phyloP scores from a whole-genome alignment of 2,113 vertebrate species.

The Redunca redunca region DNA sequence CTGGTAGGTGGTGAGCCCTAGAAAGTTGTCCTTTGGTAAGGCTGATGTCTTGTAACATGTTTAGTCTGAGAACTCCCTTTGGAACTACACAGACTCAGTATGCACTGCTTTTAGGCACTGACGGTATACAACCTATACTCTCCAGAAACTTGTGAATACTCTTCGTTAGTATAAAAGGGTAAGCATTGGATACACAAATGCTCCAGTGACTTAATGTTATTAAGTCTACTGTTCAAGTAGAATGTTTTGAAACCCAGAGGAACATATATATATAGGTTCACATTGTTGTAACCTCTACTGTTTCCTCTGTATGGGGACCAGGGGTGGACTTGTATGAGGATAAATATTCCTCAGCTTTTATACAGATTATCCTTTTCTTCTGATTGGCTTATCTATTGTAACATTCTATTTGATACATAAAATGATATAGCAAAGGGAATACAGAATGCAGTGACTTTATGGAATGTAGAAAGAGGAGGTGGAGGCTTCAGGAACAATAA shows the following conservation, averaged over 20 bases:
- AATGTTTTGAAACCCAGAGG: not conserved
- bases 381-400: not conserved
- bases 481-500: not conserved
- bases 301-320: not conserved
- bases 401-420: not conserved
- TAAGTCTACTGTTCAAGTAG: not conserved
- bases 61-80: not conserved
- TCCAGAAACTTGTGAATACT: not conserved
- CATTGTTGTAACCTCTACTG: not conserved
- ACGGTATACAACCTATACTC: not conserved
- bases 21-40: not conserved
- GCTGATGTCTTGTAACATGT: not conserved
- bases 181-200: not conserved
- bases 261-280: not conserved
- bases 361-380: not conserved
- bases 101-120: not conserved
- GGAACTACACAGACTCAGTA: not conserved
- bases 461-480: not conserved
- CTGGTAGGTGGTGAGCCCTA: not conserved
- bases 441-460: not conserved
- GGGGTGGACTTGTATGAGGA: not conserved
- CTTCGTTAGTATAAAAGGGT: not conserved
- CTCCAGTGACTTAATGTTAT: not conserved
- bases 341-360: not conserved
- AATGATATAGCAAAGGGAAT: not conserved